Conservation (phyloP, 2,113 vertebrate species). For the Gorilla gorilla region DNA sequence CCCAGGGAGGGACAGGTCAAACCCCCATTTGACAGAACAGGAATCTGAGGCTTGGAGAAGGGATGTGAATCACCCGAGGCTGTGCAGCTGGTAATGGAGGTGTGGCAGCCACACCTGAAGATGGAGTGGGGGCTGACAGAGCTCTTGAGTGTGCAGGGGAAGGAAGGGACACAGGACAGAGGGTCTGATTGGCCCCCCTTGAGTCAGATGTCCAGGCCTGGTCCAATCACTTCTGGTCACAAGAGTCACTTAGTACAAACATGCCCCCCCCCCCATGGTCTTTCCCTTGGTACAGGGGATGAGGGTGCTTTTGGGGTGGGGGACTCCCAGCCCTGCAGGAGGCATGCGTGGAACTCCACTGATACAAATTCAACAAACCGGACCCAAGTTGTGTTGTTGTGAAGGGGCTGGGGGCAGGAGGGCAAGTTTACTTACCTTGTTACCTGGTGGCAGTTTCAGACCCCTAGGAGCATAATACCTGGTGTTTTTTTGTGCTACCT, state of each 20-base stretch:
- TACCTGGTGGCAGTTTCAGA: neutral
- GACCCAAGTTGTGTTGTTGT: neutral
- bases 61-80: neutral
- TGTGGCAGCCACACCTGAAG: neutral
- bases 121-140: neutral
- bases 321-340: neutral
- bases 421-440: neutral
- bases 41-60: neutral
- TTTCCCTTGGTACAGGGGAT: neutral
- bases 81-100: neutral
- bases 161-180: neutral
- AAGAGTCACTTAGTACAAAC: neutral
- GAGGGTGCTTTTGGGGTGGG: neutral
- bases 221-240: neutral
- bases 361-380: neutral
- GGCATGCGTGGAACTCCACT: neutral
- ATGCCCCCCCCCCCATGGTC: neutral
- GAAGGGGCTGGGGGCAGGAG: rapidly evolving
- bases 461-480: neutral
- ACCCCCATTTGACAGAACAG: neutral
- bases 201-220: neutral
- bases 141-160: neutral
- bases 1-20: neutral
- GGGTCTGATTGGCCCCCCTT: neutral
- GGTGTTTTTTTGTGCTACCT: neutral